Percentiles rank a stretch among this genome's conserved stretches.
Conservation (phyloP, 2,113 vertebrate species). For the Calonectris borealis region DNA sequence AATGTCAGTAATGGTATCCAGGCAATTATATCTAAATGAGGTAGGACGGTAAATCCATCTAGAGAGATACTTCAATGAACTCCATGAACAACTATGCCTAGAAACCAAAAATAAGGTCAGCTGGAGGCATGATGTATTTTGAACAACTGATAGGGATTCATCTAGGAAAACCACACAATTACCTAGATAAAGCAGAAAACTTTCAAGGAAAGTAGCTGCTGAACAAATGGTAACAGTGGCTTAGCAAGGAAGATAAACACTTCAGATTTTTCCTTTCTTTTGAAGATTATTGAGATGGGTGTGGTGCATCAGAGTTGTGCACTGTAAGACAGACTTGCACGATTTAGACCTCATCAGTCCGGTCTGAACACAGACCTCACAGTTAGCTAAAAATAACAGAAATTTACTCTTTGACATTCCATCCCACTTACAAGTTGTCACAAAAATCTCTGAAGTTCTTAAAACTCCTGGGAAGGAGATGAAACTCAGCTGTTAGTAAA, state of each 20-base stretch:
- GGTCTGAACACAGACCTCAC: not conserved
- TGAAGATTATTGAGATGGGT: fast-evolving
- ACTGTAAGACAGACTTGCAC: not conserved
- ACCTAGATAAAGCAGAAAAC: not conserved
- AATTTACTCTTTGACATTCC: not conserved
- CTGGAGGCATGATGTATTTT: not conserved
- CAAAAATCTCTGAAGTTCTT: not conserved
- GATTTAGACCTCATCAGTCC: not conserved
- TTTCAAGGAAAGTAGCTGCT: not conserved
- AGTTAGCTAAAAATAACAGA: not conserved
- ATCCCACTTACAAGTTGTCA: not conserved
- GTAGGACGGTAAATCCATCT: not conserved
- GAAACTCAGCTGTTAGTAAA: not conserved
- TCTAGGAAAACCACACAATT: not conserved
- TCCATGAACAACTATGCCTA: not conserved
- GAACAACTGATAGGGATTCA: not conserved
- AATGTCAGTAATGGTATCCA: not conserved
- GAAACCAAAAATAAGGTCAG: not conserved
- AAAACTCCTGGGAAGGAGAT: not conserved
- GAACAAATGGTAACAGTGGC: not conserved
- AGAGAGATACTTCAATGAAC: not conserved
- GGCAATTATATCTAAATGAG: not conserved
- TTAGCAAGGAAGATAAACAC: not conserved
- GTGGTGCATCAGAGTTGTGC: not conserved
- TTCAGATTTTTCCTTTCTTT: not conserved